These are phyloP conservation scores for Lathamus discolor DNA, from an alignment of 2,113 vertebrate species.

Conservation along the genomic window DNA sequence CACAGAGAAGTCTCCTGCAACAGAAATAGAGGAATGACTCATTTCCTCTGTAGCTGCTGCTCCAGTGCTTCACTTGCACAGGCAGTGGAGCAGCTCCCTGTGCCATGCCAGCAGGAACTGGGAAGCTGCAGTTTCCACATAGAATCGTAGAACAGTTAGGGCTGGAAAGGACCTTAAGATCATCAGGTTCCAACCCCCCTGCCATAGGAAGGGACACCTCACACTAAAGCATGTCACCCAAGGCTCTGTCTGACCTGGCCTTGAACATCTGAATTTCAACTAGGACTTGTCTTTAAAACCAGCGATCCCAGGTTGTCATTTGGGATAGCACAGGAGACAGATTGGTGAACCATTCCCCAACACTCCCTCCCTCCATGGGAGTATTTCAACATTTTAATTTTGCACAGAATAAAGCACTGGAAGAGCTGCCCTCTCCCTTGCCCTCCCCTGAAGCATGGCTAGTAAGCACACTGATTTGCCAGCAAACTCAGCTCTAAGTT, in stretches of 20 bases:
- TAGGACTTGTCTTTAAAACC: background rate
- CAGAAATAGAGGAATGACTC: slow-evolving; percentile 64
- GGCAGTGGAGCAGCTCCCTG: background rate
- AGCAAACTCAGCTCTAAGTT: background rate
- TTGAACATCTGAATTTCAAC: background rate
- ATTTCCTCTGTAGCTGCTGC: slow-evolving; percentile 63
- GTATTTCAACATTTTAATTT: background rate
- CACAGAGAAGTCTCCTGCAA: background rate
- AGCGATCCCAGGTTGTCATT: background rate
- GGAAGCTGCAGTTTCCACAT: background rate
- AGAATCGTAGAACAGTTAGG: too few species aligned
- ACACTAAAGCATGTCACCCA: too few species aligned
- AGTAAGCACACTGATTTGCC: background rate
- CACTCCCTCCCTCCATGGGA: background rate
- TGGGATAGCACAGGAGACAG: background rate
- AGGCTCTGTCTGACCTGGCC: too few species aligned
- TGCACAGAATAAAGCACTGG: background rate
- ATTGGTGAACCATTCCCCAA: accelerated
- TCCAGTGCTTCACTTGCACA: background rate
- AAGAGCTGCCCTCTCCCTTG: background rate
- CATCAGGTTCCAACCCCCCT: too few species aligned
- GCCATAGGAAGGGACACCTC: too few species aligned
- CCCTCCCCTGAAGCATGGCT: background rate
- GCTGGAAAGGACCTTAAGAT: too few species aligned
- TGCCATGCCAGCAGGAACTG: background rate